phyloP scores from a whole-genome alignment of 1,140 invertebrate genomes.

The Euura lappo region DNA sequence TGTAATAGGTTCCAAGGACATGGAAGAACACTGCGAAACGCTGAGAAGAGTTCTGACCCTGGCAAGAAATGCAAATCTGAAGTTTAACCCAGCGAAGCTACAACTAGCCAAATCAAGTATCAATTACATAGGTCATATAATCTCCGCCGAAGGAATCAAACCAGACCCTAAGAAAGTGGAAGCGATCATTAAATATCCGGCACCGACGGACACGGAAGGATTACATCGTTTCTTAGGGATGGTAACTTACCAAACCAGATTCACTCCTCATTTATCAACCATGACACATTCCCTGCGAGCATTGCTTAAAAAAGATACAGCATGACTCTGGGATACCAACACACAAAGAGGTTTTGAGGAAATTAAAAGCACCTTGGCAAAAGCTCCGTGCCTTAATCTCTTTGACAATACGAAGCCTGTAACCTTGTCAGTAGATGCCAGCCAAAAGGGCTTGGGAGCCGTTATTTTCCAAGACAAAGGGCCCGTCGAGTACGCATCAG shows the following conservation, averaged over 20 bases:
- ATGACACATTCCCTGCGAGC: constrained; percentile 32
- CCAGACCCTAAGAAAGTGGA: constrained; percentile 47
- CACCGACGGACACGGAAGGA: constrained; percentile 40
- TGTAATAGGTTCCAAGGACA: constrained; percentile 30
- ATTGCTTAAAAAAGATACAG: constrained; percentile 35
- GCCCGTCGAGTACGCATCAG: constrained; percentile 44
- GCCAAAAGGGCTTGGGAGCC: constrained; percentile 30
- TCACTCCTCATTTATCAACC: constrained; percentile 41
- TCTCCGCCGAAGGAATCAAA: constrained; percentile 45
- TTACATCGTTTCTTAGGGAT: constrained; percentile 48
- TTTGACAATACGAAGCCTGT: constrained; percentile 28
- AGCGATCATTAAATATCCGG: constrained; percentile 41
- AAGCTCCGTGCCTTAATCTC: constrained; percentile 37
- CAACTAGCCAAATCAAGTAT: constrained; percentile 34
- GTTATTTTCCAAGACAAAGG: constrained; percentile 31
- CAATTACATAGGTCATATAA: constrained; percentile 46
- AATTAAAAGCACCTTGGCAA: constrained; percentile 34
- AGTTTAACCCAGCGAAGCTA: constrained; percentile 46
- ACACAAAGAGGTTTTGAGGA: constrained; percentile 31
- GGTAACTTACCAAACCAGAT: constrained; percentile 50
- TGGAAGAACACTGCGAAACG: constrained; percentile 37
- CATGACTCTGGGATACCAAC: constrained; percentile 29
- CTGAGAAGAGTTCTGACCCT: constrained; percentile 37
- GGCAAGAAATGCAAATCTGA: constrained; percentile 33
- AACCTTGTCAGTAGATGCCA: constrained; percentile 26